Evolutionary conservation across 2,888 invertebrate species (phyloP), one percentile per base, ranked within the genome.

Genomic region (Pimpla rufipes): DNA sequence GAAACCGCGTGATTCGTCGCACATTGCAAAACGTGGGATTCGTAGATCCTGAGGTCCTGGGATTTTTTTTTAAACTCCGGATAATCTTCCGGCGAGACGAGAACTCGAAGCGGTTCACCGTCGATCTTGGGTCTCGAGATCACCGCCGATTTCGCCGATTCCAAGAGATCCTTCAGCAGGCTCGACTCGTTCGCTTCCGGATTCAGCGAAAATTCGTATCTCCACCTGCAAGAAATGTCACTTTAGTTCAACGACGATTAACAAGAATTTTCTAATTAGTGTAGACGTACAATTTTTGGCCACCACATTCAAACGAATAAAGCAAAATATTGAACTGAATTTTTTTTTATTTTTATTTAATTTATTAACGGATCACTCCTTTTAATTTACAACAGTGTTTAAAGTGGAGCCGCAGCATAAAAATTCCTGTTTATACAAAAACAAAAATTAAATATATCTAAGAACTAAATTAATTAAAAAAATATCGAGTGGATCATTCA

Each of bases 191-290:
- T 74, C 11, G 57, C 70, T 13, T 74, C 23, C 11, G 80, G 70
- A 23, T 52, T 59, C 7, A 85, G 70, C 16, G 67, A 47, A 35
- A 85, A 82, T 37, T 78, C 23, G 18, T 83, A 80, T 74, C 75
- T 62, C 21, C 64, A 70, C 42, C 85, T 85, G 68, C 37, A 67
- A 55, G n/a, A 42, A 35, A 76, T 67, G 6, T 23, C 0, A 55
- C 50, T 37, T 52, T 21, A 52, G 21, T 21, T 21, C 7, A 8
- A 2, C 10, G 10, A 52, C 7, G 10, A 37, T 37, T 52, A 18
- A 52, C 16, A 52, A 40, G 18, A 7, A n/a, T 16, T 16, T 13
- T 59, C 10, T 35, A 62, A 47, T 23, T 29, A 50, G 37, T 45
- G 11, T 18, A 2, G n/a, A 78, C n/a, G n/a, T n/a, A n/a, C n/a